Percentiles rank a stretch among this genome's conserved stretches.
Conservation (phyloP, 2,888 invertebrate genomes). For the Galerucella nymphaeae region DNA sequence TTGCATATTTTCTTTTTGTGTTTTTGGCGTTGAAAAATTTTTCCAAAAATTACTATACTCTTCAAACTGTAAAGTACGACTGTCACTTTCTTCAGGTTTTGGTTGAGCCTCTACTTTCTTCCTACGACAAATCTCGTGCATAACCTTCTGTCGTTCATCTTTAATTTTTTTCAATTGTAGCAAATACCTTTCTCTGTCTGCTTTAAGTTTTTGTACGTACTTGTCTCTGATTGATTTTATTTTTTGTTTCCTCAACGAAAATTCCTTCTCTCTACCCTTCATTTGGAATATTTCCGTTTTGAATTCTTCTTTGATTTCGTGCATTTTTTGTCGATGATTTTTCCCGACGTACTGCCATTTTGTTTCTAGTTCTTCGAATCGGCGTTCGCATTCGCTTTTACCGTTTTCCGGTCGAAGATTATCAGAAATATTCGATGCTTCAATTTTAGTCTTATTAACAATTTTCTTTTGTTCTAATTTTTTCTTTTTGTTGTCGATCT, state of each 20-base stretch:
- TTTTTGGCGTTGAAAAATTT: not conserved
- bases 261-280: slow-evolving; percentile 49
- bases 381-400: slow-evolving; percentile 53
- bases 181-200: slow-evolving; percentile 52
- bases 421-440: not conserved
- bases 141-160: slow-evolving; percentile 49
- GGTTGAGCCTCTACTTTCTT: slow-evolving; percentile 38
- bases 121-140: slow-evolving; percentile 48
- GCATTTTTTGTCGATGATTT: slow-evolving; percentile 50
- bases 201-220: slow-evolving; percentile 50
- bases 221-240: slow-evolving; percentile 51
- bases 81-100: slow-evolving; percentile 37
- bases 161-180: slow-evolving; percentile 49
- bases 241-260: slow-evolving; percentile 46
- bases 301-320: slow-evolving; percentile 53
- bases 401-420: slow-evolving; percentile 45
- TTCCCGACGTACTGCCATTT: slow-evolving; percentile 49
- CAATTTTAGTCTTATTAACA: slow-evolving; percentile 7
- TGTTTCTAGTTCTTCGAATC: slow-evolving; percentile 53
- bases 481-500: not conserved
- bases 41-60: slow-evolving; percentile 17
- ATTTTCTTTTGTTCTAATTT: not conserved
- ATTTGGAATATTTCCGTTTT: slow-evolving; percentile 49
- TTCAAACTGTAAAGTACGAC: not conserved
- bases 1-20: not conserved